These are phyloP conservation scores for Sycophaga agraensis DNA, from an alignment of 1,140 invertebrate species.

Conservation along the genomic window DNA sequence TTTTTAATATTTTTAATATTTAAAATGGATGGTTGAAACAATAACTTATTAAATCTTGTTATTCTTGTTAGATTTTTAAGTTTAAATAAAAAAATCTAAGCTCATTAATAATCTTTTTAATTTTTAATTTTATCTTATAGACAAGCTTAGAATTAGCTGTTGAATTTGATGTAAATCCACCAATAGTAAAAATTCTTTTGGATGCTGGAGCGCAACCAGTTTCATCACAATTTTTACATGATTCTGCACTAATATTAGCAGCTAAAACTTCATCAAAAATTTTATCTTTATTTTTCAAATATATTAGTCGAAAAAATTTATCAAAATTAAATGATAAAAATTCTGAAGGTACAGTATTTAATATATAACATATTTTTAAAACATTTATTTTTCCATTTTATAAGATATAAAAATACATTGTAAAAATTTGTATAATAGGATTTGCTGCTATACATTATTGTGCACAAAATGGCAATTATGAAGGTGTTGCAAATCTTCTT, in stretches of 20 bases:
- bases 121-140: constrained; percentile 32
- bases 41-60: too few relatives aligned
- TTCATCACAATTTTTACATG: constrained; percentile 23
- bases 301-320: constrained; percentile 14
- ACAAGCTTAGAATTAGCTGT: constrained; percentile 44
- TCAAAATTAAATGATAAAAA: constrained; percentile 2
- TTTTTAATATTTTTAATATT: too few relatives aligned
- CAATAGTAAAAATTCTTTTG: constrained; percentile 38
- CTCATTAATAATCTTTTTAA: too few relatives aligned
- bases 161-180: constrained; percentile 19
- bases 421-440: constrained; percentile 29
- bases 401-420: neutral
- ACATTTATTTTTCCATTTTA: neutral
- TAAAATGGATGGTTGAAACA: too few relatives aligned
- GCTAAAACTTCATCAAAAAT: constrained; percentile 36
- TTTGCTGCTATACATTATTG: constrained; percentile 44
- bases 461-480: constrained; percentile 27
- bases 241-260: constrained; percentile 42
- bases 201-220: constrained; percentile 38
- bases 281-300: constrained; percentile 28
- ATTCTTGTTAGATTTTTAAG: too few relatives aligned
- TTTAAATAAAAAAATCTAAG: too few relatives aligned
- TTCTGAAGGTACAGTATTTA: constrained; percentile 5
- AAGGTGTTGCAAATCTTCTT: constrained; percentile 36
- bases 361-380: too few relatives aligned